Conservation (phyloP, 2,113 vertebrate species). For the Calonectris borealis region DNA sequence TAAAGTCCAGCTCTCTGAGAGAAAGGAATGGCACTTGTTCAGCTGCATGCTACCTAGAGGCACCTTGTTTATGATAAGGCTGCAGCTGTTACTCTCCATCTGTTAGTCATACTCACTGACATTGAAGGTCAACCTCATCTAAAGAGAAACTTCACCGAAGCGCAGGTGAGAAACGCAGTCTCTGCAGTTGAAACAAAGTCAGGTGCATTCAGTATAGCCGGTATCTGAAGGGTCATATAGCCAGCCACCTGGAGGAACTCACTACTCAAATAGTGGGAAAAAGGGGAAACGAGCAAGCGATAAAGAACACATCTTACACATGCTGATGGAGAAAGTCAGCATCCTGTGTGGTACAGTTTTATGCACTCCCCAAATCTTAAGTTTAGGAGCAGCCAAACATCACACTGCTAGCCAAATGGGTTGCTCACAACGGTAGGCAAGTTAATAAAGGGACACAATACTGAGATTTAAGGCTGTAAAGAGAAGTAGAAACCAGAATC, state of each 20-base stretch:
- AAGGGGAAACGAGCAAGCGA: background rate
- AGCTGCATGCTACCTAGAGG: background rate
- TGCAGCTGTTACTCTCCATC: background rate
- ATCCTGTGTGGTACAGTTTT: background rate
- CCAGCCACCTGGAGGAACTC: background rate
- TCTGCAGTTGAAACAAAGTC: background rate
- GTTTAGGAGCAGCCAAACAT: background rate
- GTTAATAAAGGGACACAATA: background rate
- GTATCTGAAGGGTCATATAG: background rate
- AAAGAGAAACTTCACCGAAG: background rate
- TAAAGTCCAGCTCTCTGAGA: background rate
- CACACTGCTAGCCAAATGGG: background rate
- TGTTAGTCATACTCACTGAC: background rate
- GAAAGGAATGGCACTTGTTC: background rate
- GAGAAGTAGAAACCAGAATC: background rate
- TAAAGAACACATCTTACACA: background rate
- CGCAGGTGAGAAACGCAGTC: background rate
- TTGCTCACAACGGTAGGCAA: background rate
- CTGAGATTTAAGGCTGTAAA: background rate
- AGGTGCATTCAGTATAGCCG: background rate
- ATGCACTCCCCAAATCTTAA: background rate
- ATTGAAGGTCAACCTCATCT: background rate
- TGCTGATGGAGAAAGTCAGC: background rate
- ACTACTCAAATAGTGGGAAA: background rate
- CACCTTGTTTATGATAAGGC: background rate